These are phyloP conservation scores for Drosophila ananassae DNA, from an alignment of 1,140 invertebrate genomes.

Conservation along the genomic window DNA sequence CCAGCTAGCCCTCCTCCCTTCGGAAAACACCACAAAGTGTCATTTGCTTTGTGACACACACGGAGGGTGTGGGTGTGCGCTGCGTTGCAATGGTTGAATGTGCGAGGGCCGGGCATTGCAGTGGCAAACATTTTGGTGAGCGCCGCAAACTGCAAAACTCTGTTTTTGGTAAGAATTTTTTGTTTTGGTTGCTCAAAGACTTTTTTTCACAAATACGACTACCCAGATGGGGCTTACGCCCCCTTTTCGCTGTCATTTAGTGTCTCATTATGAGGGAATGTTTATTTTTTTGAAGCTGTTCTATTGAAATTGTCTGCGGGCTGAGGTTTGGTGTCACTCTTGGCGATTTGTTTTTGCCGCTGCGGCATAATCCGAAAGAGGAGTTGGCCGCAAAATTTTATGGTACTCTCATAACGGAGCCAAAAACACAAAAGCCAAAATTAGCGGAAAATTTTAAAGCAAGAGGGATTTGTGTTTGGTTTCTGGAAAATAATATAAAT, in stretches of 20 bases:
- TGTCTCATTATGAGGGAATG: conserved; percentile 51
- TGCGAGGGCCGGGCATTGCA: conserved; percentile 47
- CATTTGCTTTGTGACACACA: conserved; percentile 27
- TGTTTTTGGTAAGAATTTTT: conserved; percentile 43
- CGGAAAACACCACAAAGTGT: conserved; percentile 51
- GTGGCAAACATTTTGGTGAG: conserved; percentile 73
- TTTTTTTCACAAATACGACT: conserved; percentile 43
- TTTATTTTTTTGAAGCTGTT: conserved; percentile 50
- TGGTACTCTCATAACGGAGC: conserved; percentile 44
- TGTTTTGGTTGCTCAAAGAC: conserved; percentile 11
- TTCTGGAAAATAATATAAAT: conserved; percentile 12
- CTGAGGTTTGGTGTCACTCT: conserved; percentile 32
- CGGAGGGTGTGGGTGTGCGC: conserved; percentile 1
- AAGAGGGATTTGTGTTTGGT: conserved; percentile 12
- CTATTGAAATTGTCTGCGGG: conserved; percentile 80
- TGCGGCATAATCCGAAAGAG: conserved; percentile 33
- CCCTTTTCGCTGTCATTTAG: conserved; percentile 14
- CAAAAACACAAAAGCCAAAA: conserved; percentile 32
- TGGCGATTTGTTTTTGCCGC: conserved; percentile 43
- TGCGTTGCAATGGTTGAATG: not conserved
- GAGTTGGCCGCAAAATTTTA: conserved; percentile 65
- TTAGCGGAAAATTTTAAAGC: conserved; percentile 48
- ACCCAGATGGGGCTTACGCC: conserved; percentile 24
- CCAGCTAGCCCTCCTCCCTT: not conserved
- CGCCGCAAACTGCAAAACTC: conserved; percentile 63